Percentiles rank a stretch among this genome's conserved stretches.
Evolutionary conservation across 2,113 vertebrate species (phyloP).

Genomic region (Vicugna pacos): DNA sequence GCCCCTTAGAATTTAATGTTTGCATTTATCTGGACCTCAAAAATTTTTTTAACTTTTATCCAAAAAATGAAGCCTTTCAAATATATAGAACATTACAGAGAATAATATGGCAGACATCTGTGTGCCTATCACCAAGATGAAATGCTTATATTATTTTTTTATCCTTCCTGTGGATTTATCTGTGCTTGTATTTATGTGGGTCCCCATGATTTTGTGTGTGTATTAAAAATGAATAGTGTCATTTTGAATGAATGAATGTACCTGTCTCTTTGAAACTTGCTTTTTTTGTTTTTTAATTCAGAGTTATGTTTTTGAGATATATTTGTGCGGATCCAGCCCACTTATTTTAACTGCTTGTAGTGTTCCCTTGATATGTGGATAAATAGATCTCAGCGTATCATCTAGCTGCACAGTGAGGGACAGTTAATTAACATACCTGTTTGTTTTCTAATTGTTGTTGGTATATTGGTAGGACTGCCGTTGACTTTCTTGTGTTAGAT

Average conservation of each 20-base stretch:
- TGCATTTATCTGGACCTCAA: neutral
- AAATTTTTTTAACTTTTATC: neutral
- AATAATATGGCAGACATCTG: neutral
- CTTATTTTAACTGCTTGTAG: neutral
- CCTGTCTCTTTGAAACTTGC: neutral
- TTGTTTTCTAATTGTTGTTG: neutral
- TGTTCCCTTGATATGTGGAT: neutral
- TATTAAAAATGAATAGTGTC: neutral
- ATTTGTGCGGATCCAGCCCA: neutral
- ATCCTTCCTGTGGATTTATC: constrained; percentile 30
- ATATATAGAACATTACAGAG: neutral
- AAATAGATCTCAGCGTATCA: neutral
- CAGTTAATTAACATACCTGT: neutral
- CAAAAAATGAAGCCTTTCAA: constrained; percentile 4
- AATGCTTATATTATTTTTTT: neutral
- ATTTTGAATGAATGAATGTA: neutral
- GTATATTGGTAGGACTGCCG: neutral
- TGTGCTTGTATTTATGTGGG: neutral
- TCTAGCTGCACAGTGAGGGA: neutral
- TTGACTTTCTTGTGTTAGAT: neutral
- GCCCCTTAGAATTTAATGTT: constrained; percentile 40
- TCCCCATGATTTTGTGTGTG: neutral
- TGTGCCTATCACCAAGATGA: constrained; percentile 4
- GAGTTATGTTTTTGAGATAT: neutral
- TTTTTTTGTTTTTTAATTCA: constrained; percentile 2